Base-by-base conservation (phyloP, 2,113 vertebrate genomes). In the Ammospiza nelsoni region DNA sequence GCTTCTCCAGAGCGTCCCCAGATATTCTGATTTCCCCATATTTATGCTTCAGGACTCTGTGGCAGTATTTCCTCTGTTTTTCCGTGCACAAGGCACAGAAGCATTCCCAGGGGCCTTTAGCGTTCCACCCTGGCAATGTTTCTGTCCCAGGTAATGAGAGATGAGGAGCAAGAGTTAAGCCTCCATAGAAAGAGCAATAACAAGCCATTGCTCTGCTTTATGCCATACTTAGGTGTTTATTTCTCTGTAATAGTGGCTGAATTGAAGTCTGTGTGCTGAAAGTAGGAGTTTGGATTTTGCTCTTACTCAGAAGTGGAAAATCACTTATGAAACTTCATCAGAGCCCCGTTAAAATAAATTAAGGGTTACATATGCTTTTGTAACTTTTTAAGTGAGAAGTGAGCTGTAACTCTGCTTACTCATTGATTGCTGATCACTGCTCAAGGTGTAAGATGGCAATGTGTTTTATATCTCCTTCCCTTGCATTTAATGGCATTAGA, bases 91-190 rank as follows among this genome's bases (percentile, higher is more conserved):
- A 85, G 78, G 46, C 44, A 68, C 39, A 52, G 67, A n/a, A 55
- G 43, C 41, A 21, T 90, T 94, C 89, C 72, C 72, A 41, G 78
- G 43, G 24, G 87, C 59, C 11, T 85, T 74, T 12, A 80, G 63
- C 55, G 24, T 22, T 27, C 75, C 83, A 5, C 61, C 66, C 61
- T 5, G 12, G 87, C 82, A 80, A 41, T 88, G 87, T 83, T 92
- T 91, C 92, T 97, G 93, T 96, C 81, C 84, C 51, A 8, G 15
- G 72, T 88, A 96, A 96, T 80, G 82, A 89, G 80, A 72, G 27
- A 74, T 82, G 46, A 67, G 75, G 54, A 83, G 82, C 58, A 83
- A 77, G 78, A 95, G 78, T 92, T 96, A 92, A 96, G 57, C 65
- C 68, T 84, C 67, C 55, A 46, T 71, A 83, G 85, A 94, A 88